Evolutionary conservation across 2,888 invertebrate species (phyloP).

Genomic region (Clivina fossor): DNA sequence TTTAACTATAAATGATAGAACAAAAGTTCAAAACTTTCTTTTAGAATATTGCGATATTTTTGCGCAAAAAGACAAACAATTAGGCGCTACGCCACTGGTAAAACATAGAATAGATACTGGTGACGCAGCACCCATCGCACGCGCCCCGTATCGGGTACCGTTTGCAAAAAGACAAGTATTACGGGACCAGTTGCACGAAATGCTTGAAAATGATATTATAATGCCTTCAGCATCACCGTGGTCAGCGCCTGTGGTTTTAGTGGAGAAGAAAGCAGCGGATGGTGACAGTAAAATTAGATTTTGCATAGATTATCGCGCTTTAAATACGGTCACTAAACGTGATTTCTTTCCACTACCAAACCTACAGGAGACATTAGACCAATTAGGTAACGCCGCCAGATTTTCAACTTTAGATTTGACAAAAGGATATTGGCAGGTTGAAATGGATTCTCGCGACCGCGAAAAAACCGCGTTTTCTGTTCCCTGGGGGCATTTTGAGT

Average conservation of each 20-base stretch:
- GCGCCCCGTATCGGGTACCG: conserved; percentile 32
- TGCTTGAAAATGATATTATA: no score
- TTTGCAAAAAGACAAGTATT: conserved; percentile 27
- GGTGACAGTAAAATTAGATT: no score
- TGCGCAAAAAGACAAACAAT: conserved; percentile 10
- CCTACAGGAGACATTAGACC: conserved; percentile 35
- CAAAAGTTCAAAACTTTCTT: conserved; percentile 2
- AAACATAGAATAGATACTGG: conserved; percentile 5
- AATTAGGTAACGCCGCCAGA: conserved; percentile 33
- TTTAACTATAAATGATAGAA: conserved; percentile 1
- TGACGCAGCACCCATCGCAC: conserved; percentile 8
- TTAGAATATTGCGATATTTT: conserved; percentile 14
- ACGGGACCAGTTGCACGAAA: no score
- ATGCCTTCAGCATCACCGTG: no score
- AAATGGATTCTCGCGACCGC: conserved; percentile 32
- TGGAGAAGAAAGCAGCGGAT: no score
- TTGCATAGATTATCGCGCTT: no score
- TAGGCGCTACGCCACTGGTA: conserved; percentile 31
- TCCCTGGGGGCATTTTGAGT: conserved; percentile 43
- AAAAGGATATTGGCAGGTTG: conserved; percentile 38
- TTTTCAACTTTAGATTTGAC: conserved; percentile 38
- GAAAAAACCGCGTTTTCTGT: conserved; percentile 38
- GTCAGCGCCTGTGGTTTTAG: no score
- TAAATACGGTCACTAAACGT: conserved; percentile 36
- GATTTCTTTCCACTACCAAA: conserved; percentile 38